Base-by-base conservation (phyloP, 2,888 invertebrate genomes). In the Argyresthia goedartella region DNA sequence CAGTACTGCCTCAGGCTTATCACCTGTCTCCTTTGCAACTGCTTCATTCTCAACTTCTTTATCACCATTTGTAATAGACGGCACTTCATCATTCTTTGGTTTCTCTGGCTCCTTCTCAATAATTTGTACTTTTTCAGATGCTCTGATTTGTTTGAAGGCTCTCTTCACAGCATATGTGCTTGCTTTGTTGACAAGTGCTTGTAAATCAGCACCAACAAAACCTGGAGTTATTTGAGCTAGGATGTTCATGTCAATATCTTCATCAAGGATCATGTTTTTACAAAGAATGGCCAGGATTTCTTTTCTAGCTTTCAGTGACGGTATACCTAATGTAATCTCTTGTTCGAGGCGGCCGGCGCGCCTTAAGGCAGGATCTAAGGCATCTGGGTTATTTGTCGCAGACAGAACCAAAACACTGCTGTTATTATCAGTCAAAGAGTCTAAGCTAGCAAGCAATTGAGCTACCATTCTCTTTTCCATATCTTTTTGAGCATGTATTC, bases 381-480 rank as follows among this genome's bases (percentile, higher is more conserved):
- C 88, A 76, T 99, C 98, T 0, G 96, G 95, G 54, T 96, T 90
- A 73, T 96, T 98, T 39, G 99, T 98, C 0, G 99, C 97, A n/a
- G 97, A 99, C 64, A 99, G 91, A 13, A 99, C 92, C 55, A 98
- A 74, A 1, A 96, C 91, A 56, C 89, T 88, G 34, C 88, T 84
- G 53, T 89, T 90, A 66, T 74, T 73, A 65, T 88, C 64, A 76
- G 71, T 68, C 60, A 87, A 67, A 91, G 93, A 93, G 85, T 99
- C 98, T 66, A 99, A 87, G 64, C 96, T 96, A 11, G 93, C 91
- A 39, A 97, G 82, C 52, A 99, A 77, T 76, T 99, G 98, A 0
- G 98, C 92, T 8, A 99, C 98, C 76, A 99, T 96, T 56, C 99
- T 87, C 56, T 95, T 90, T 71, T 99, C 98, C 98, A 99, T 99